These are phyloP conservation scores for Creontiades dilutus DNA, from an alignment of 2,888 invertebrate genomes.

Conservation along the genomic window DNA sequence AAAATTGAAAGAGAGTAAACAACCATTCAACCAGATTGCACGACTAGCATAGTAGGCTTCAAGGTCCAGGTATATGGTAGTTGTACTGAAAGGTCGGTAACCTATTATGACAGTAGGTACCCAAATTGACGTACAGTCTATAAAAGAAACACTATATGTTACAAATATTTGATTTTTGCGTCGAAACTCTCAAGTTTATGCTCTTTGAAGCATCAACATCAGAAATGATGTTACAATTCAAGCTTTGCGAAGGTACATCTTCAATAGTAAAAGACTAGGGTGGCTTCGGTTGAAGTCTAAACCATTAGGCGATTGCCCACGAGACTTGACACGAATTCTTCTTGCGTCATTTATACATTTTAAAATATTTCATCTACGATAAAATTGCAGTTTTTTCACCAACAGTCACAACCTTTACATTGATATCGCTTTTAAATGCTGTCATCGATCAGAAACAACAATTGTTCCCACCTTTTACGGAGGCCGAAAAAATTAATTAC, in stretches of 20 bases:
- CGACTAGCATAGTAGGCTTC: slow-evolving; percentile 8
- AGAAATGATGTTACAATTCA: neutral
- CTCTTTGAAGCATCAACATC: neutral
- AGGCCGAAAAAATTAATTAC: too few species aligned
- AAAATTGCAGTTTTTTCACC: neutral
- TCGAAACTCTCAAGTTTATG: neutral
- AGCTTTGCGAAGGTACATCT: neutral
- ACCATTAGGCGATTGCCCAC: neutral
- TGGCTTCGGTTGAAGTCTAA: slow-evolving; percentile 21
- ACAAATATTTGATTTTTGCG: neutral
- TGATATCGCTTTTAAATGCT: too few species aligned
- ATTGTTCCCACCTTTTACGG: too few species aligned
- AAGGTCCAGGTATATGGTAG: neutral
- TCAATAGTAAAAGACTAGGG: slow-evolving; percentile 3
- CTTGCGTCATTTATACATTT: neutral
- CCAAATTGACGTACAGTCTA: neutral
- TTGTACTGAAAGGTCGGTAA: neutral
- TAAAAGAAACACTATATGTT: neutral
- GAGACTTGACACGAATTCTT: neutral
- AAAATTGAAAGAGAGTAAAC: neutral
- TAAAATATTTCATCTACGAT: neutral
- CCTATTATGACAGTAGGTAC: neutral
- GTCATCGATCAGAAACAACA: too few species aligned
- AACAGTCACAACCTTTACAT: neutral
- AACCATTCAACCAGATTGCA: neutral